A percentile compares a stretch with the other conserved stretches of the same genome.
Conservation (phyloP, 2,113 vertebrate species). For the Ia io region DNA sequence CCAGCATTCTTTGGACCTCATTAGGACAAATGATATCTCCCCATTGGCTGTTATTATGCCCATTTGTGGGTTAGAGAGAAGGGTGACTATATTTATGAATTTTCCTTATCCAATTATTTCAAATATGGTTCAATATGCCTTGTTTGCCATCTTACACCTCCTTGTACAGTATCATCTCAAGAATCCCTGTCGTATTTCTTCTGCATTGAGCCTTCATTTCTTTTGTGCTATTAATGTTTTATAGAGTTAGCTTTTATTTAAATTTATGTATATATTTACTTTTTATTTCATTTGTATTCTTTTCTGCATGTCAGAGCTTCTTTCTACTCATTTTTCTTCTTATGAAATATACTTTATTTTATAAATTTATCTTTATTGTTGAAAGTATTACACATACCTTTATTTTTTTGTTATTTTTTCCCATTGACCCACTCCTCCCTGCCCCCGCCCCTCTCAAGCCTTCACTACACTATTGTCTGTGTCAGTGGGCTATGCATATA, state of each 20-base stretch:
- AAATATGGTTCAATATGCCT: background rate
- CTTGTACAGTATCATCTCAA: background rate
- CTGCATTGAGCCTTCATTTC: background rate
- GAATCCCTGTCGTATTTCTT: background rate
- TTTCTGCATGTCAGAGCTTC: background rate
- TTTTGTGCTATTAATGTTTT: background rate
- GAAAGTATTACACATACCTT: too few relatives aligned
- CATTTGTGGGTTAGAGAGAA: background rate
- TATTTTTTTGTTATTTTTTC: too few relatives aligned
- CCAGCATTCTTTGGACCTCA: background rate
- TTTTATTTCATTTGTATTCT: background rate
- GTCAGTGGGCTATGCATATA: too few relatives aligned
- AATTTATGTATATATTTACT: background rate
- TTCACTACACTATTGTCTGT: too few relatives aligned
- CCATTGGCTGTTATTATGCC: background rate
- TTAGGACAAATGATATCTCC: background rate
- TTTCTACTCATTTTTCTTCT: constrained; percentile 1
- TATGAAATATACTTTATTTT: too few relatives aligned
- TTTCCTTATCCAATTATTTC: background rate
- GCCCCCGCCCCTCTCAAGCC: too few relatives aligned
- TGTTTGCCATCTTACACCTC: background rate
- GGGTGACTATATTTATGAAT: background rate
- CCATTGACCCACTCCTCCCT: too few relatives aligned
- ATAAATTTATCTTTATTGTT: too few relatives aligned
- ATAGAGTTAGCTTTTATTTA: constrained; percentile 35